phyloP scores from a whole-genome alignment of 1,140 invertebrate species.

The Melitaea cinxia region DNA sequence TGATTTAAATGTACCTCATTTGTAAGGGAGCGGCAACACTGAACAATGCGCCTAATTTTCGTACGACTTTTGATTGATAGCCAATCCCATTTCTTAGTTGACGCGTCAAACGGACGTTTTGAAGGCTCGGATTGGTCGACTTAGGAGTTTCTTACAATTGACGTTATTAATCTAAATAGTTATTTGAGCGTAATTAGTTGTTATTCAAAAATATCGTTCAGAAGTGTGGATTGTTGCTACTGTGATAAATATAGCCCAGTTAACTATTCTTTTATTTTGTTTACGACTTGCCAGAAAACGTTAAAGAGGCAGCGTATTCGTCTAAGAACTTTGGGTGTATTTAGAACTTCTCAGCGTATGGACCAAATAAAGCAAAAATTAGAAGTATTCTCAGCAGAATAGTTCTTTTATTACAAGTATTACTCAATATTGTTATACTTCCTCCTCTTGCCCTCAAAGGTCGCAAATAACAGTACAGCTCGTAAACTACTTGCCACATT shows the following conservation, averaged over 20 bases:
- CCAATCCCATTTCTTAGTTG: conserved; percentile 65
- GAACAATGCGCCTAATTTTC: conserved; percentile 76
- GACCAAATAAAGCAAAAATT: background rate
- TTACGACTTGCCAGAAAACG: background rate
- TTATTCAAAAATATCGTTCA: conserved; percentile 38
- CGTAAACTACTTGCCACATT: conserved; percentile 78
- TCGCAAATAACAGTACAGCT: conserved; percentile 70
- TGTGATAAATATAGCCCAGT: conserved; percentile 30
- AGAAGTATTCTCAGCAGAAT: background rate
- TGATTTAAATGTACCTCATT: conserved; percentile 57
- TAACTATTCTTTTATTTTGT: background rate
- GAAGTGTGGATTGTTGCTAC: conserved; percentile 33
- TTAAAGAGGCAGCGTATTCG: background rate
- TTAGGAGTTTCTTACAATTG: conserved; percentile 47
- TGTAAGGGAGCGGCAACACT: conserved; percentile 57
- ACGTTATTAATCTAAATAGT: conserved; percentile 57
- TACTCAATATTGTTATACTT: conserved; percentile 9
- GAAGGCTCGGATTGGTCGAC: conserved; percentile 59
- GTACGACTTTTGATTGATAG: conserved; percentile 71
- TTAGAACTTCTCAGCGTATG: background rate
- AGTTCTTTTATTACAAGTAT: conserved; percentile 19
- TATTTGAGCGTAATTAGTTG: conserved; percentile 33
- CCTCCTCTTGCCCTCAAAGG: conserved; percentile 44
- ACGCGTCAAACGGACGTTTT: conserved; percentile 62
- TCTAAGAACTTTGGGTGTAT: background rate